Conservation (phyloP, 1,140 invertebrate species). For the Hormaphis cornu region DNA sequence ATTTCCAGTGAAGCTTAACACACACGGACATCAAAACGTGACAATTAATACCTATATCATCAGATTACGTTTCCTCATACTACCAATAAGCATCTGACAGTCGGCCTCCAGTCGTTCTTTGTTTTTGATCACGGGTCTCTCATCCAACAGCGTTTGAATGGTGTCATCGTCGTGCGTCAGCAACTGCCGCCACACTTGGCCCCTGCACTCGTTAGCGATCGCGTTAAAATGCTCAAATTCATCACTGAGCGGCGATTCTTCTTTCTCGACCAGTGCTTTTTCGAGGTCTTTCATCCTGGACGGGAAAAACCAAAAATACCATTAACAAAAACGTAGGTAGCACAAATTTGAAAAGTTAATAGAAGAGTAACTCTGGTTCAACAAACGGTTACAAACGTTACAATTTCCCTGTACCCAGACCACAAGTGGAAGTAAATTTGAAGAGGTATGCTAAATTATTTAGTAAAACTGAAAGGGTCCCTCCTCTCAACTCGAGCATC, state of each 20-base stretch:
- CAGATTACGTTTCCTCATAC: neutral
- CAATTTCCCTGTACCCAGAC: no score
- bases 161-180: constrained; percentile 6
- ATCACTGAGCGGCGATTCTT: neutral
- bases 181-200: constrained; percentile 9
- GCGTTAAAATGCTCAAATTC: constrained; percentile 8
- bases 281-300: constrained; percentile 15
- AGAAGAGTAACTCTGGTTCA: no score
- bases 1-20: constrained; percentile 20
- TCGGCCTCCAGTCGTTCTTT: constrained; percentile 3
- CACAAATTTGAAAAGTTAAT: no score
- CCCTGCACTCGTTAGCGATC: constrained; percentile 1
- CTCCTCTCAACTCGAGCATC: no score
- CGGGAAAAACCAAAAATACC: neutral
- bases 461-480: no score
- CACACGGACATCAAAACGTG: neutral
- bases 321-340: neutral
- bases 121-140: constrained; percentile 21
- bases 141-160: constrained; percentile 16
- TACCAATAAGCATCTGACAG: constrained; percentile 21
- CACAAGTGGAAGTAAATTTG: no score
- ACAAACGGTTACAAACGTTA: no score
- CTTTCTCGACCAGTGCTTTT: constrained; percentile 8
- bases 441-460: no score
- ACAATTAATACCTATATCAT: neutral